These are phyloP conservation scores for Platalea minor DNA, from an alignment of 2,797 vertebrate species.

Conservation along the genomic window DNA sequence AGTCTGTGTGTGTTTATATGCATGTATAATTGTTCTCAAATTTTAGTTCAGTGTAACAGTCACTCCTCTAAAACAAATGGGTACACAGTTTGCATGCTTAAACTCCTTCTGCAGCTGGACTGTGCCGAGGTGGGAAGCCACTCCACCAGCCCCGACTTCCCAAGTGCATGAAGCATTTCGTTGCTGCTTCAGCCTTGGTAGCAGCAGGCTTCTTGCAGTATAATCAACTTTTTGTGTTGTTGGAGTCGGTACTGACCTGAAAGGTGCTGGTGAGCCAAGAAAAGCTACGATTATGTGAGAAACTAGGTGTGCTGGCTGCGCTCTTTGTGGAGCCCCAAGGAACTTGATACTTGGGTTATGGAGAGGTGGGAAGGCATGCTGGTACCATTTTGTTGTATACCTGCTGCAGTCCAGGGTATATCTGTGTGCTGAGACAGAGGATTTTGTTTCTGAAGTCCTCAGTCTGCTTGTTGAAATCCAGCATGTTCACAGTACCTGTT, in stretches of 20 bases:
- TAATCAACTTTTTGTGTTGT: not conserved
- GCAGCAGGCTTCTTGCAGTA: not conserved
- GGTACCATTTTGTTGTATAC: not conserved
- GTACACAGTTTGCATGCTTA: not conserved
- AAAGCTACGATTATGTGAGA: fast-evolving
- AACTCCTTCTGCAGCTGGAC: not conserved
- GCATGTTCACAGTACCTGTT: not conserved
- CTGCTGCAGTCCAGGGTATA: not conserved
- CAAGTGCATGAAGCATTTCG: fast-evolving
- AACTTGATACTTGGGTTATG: not conserved
- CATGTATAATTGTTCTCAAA: not conserved
- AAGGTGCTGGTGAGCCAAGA: not conserved
- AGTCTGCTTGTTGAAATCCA: not conserved
- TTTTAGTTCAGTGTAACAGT: not conserved
- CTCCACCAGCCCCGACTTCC: not conserved
- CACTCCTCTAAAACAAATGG: not conserved
- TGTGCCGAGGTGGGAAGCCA: not conserved
- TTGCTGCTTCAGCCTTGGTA: not conserved
- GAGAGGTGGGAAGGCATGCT: not conserved
- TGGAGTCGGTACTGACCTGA: not conserved
- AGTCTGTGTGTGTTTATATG: not conserved
- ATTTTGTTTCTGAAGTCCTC: not conserved
- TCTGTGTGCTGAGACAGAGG: not conserved
- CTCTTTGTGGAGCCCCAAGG: not conserved
- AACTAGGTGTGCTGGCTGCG: not conserved